Base-by-base conservation (phyloP, 1,140 invertebrate species). In the Coelopa frigida region DNA sequence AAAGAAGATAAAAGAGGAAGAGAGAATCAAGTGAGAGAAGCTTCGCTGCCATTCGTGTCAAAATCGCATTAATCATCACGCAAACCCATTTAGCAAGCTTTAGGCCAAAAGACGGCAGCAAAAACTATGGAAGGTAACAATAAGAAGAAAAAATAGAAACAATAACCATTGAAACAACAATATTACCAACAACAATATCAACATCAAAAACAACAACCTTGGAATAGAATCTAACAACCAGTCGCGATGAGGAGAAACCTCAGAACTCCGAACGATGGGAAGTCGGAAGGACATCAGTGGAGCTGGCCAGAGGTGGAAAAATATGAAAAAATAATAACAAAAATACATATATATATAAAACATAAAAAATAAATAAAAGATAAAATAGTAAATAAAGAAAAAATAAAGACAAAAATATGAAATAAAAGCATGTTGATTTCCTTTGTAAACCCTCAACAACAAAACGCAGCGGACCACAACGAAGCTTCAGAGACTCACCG, bases 51-150 rank as follows among this genome's bases (percentile, higher is more conserved):
- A 46, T 46, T 18, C 44, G 32, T 38, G 35, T 18, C 20, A 27
- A 37, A 46, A 46, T 46, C 44, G 6, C 44, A 46, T 46, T 46
- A 46, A 46, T 38, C 33, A 46, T 23, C 5, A 32, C 27, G 11
- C 18, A 33, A 22, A 20, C 31, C 14, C 14, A 8, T 14, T 7
- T 36, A 36, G 5, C 6, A 6, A 7, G 14, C n/a, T 36, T 5
- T 18, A 22, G 27, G 1, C 12, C 29, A 3, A 35, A 35, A 5
- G 8, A 44, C 22, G 24, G 15, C 14, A 22, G 12, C 11, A 44
- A 33, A 8, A 14, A 36, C n/a, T n/a, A 36, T 14, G 6, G 18
- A 36, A 36, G 18, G 18, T 14, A 36, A 36, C 4, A 44, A 23
- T 11, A 10, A 23, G 31, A 42, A 36, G 12, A 36, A 36, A 8